Conservation (phyloP, 1,140 invertebrate genomes). For the Drosophila lowei region DNA sequence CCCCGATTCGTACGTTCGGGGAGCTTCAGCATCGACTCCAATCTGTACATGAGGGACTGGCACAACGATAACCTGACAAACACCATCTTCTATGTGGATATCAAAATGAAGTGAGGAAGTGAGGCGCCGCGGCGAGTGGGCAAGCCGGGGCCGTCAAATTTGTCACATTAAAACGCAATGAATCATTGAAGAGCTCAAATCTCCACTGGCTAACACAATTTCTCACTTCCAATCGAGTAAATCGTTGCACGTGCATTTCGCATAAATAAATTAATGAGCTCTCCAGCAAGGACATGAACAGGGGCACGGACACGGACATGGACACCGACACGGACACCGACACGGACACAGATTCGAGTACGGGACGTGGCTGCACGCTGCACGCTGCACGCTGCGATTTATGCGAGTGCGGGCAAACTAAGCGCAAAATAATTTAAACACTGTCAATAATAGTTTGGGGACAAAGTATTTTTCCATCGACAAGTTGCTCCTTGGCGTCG, state of each 20-base stretch:
- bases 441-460: conserved; percentile 75
- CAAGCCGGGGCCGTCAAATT: conserved; percentile 27
- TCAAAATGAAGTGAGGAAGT: conserved; percentile 49
- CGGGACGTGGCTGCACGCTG: conserved; percentile 8
- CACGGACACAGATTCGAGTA: conserved; percentile 1
- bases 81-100: conserved; percentile 47
- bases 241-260: conserved; percentile 76
- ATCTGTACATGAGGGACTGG: conserved; percentile 49
- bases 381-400: conserved; percentile 61
- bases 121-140: neutral
- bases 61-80: conserved; percentile 39
- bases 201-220: conserved; percentile 62
- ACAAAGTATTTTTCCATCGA: conserved; percentile 65
- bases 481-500: conserved; percentile 33
- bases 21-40: conserved; percentile 40
- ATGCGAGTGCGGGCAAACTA: conserved; percentile 71
- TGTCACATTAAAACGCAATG: conserved; percentile 58
- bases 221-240: conserved; percentile 74
- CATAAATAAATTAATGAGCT: conserved; percentile 82
- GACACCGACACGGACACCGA: conserved; percentile 17
- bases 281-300: conserved; percentile 27
- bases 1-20: conserved; percentile 47
- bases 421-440: conserved; percentile 80
- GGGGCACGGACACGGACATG: conserved; percentile 1
- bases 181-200: conserved; percentile 64